Conservation (phyloP, 1,140 invertebrate genomes). For the Drosophila guanche region DNA sequence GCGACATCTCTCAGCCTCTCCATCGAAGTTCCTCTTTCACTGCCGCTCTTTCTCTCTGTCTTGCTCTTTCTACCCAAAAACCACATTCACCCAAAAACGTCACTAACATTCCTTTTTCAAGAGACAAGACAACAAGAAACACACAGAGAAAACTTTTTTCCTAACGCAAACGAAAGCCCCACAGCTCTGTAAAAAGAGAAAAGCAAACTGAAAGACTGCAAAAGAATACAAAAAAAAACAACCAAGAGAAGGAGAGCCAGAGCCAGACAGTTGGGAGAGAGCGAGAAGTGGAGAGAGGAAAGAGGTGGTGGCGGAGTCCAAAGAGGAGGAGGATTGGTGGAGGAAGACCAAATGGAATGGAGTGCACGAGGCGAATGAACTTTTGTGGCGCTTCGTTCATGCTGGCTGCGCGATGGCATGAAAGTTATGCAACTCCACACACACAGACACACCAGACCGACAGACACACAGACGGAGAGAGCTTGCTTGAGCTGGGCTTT, state of each 20-base stretch:
- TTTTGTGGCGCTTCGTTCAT: constrained; percentile 67
- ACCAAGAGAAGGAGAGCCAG: constrained; percentile 47
- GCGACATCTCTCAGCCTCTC: constrained; percentile 24
- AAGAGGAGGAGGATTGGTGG: constrained; percentile 17
- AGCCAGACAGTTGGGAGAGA: constrained; percentile 41
- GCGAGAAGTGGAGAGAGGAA: constrained; percentile 11
- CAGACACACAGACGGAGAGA: constrained; percentile 23
- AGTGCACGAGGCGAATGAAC: constrained; percentile 83
- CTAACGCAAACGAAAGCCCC: constrained; percentile 70
- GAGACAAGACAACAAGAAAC: constrained; percentile 39
- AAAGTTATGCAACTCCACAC: constrained; percentile 79
- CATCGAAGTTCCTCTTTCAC: constrained; percentile 14
- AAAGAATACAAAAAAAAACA: constrained; percentile 44
- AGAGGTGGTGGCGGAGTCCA: not conserved
- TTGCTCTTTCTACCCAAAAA: constrained; percentile 26
- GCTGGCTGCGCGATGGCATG: constrained; percentile 71
- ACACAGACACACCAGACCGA: constrained; percentile 37
- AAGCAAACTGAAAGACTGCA: constrained; percentile 46
- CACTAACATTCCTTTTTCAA: constrained; percentile 76
- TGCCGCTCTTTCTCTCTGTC: not conserved
- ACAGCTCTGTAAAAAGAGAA: constrained; percentile 71
- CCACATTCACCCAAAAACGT: constrained; percentile 72
- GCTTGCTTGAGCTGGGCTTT: constrained; percentile 63
- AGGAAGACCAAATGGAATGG: constrained; percentile 51
- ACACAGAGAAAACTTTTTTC: constrained; percentile 36